Evolutionary conservation across 2,888 invertebrate genomes (phyloP).

Genomic region (Octonoba sinensis): DNA sequence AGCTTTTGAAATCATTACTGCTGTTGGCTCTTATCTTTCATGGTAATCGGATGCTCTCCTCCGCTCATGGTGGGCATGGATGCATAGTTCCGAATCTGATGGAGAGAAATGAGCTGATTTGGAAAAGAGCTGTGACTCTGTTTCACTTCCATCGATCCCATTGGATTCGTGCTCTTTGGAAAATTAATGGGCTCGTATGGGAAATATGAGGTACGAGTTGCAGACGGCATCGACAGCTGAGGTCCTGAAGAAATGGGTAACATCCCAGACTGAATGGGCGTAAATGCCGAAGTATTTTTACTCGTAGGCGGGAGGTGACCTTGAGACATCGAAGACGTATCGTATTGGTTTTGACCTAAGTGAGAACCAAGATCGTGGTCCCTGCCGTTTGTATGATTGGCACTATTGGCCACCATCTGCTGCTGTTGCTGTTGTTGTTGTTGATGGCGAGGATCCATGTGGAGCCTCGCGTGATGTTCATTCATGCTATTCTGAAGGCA

Average conservation of each 20-base stretch:
- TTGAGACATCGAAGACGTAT: conserved; percentile 53
- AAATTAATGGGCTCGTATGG: conserved; percentile 92
- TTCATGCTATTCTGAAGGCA: conserved; percentile 68
- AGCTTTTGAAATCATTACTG: conserved; percentile 31
- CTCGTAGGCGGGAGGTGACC: conserved; percentile 61
- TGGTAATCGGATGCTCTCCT: conserved; percentile 65
- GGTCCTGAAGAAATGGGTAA: conserved; percentile 67
- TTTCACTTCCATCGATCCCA: conserved; percentile 70
- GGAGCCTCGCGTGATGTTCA: conserved; percentile 64
- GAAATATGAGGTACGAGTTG: conserved; percentile 74
- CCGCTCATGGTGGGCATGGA: conserved; percentile 79
- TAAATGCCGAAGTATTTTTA: conserved; percentile 80
- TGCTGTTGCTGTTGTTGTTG: conserved; percentile 61
- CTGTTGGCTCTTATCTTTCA: conserved; percentile 63
- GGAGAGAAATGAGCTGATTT: conserved; percentile 92
- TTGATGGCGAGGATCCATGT: conserved; percentile 68
- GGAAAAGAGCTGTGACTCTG: conserved; percentile 79
- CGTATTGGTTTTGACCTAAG: conserved; percentile 54
- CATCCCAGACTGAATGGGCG: conserved; percentile 80
- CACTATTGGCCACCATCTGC: conserved; percentile 56
- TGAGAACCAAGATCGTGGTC: conserved; percentile 62
- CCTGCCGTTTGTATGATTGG: conserved; percentile 62
- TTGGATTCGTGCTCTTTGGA: conserved; percentile 73
- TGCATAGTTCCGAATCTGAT: conserved; percentile 96
- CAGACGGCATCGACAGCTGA: conserved; percentile 68